phyloP scores from a whole-genome alignment of 2,888 invertebrate genomes.

The Cordylochernes scorpioides region DNA sequence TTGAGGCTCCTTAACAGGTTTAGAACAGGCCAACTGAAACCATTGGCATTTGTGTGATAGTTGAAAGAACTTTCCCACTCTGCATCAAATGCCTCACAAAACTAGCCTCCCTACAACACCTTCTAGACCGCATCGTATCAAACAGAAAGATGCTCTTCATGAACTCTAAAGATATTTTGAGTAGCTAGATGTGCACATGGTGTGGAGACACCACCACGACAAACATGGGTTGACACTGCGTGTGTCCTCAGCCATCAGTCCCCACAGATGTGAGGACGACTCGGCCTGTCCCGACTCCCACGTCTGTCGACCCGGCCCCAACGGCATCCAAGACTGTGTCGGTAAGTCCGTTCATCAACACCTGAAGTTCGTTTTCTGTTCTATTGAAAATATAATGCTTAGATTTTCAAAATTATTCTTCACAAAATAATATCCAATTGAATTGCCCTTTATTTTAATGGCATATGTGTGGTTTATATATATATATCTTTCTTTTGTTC shows the following conservation, averaged over 20 bases:
- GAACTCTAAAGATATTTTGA: too few relatives aligned
- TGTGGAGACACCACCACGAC: too few relatives aligned
- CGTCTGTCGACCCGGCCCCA: conserved; percentile 13
- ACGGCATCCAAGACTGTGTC: conserved; percentile 14
- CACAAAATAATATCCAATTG: neutral
- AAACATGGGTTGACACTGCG: too few relatives aligned
- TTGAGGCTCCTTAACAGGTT: too few relatives aligned
- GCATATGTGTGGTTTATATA: neutral
- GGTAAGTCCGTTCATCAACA: conserved; percentile 5
- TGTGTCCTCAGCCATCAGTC: conserved; percentile 8
- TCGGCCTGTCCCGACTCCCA: conserved; percentile 13
- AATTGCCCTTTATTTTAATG: neutral
- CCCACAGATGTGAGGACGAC: conserved; percentile 15
- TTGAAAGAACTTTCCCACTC: too few relatives aligned
- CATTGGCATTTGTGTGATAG: too few relatives aligned
- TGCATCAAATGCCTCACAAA: too few relatives aligned
- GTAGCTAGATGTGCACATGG: too few relatives aligned
- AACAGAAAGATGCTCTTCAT: too few relatives aligned
- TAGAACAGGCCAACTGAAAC: too few relatives aligned
- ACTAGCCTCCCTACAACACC: too few relatives aligned
- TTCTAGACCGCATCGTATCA: too few relatives aligned
- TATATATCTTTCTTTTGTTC: neutral
- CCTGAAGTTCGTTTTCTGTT: neutral
- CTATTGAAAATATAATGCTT: neutral
- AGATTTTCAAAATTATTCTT: neutral